Conservation (phyloP, 2,797 vertebrate species). For the Remorina albescens region DNA sequence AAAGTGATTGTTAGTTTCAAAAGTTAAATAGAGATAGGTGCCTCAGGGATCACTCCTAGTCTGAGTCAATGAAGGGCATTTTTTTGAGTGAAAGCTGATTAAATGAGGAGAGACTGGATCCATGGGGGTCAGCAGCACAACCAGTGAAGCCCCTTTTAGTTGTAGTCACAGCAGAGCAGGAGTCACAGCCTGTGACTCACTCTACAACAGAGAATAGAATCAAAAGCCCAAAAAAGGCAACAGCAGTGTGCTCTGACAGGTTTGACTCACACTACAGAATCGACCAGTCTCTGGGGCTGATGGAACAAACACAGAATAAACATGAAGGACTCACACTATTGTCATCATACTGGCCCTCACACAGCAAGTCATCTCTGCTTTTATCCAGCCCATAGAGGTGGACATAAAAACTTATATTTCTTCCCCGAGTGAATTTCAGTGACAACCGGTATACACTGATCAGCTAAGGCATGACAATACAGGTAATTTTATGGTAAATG, state of each 20-base stretch:
- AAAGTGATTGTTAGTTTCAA: not conserved
- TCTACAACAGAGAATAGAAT: constrained; percentile 68
- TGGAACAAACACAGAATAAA: constrained; percentile 46
- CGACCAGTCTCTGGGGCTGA: constrained; percentile 40
- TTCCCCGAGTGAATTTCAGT: constrained; percentile 16
- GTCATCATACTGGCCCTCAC: constrained; percentile 30
- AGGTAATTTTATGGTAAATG: constrained; percentile 45
- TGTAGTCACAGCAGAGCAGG: constrained; percentile 47
- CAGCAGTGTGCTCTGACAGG: constrained; percentile 46
- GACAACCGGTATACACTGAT: constrained; percentile 39
- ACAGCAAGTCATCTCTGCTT: constrained; percentile 45
- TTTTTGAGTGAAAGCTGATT: constrained; percentile 5
- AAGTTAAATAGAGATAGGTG: constrained; percentile 26
- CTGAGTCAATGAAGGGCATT: not conserved
- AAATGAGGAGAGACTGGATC: not conserved
- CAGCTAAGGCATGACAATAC: constrained; percentile 51
- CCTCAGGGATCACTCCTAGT: constrained; percentile 1
- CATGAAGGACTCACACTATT: constrained; percentile 48
- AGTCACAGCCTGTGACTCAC: constrained; percentile 74
- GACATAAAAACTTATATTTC: not conserved
- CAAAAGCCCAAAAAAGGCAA: constrained; percentile 83
- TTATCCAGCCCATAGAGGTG: constrained; percentile 16
- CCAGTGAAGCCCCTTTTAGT: constrained; percentile 46
- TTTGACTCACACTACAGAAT: constrained; percentile 72
- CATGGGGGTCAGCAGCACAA: constrained; percentile 14